phyloP scores from a whole-genome alignment of 2,113 vertebrate genomes.

The Ornithorhynchus anatinus region DNA sequence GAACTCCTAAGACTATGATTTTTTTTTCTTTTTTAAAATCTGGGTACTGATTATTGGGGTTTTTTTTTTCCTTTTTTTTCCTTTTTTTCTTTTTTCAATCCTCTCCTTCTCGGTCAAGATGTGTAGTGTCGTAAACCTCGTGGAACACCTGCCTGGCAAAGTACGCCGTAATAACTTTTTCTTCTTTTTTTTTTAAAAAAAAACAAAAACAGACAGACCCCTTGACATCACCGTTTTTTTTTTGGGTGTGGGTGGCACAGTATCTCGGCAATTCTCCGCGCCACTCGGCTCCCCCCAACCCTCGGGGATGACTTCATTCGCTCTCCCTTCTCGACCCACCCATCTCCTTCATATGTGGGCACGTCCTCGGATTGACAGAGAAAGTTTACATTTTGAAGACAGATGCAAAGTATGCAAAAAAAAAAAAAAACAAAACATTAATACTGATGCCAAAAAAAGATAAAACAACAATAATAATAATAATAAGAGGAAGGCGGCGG shows the following conservation, averaged over 20 bases:
- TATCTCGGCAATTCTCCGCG: slow-evolving; percentile 66
- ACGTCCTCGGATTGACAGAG: slow-evolving; percentile 82
- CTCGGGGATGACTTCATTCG: no score
- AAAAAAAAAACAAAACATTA: no score
- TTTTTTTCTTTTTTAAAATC: slow-evolving; percentile 72
- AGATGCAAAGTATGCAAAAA: slow-evolving; percentile 77
- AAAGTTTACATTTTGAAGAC: slow-evolving; percentile 85
- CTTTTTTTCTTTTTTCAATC: slow-evolving; percentile 66
- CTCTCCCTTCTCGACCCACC: slow-evolving; percentile 77
- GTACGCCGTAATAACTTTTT: slow-evolving; percentile 81
- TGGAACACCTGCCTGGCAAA: slow-evolving; percentile 83
- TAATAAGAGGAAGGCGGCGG: slow-evolving; percentile 74
- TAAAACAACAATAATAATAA: slow-evolving; percentile 45
- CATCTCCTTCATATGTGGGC: slow-evolving; percentile 88
- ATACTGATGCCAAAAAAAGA: slow-evolving; percentile 90
- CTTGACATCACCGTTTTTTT: slow-evolving; percentile 76
- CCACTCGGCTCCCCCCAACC: no score
- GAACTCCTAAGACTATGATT: slow-evolving; percentile 88
- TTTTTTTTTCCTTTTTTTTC: no score
- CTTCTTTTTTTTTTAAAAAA: slow-evolving; percentile 74
- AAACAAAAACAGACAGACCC: slow-evolving; percentile 71
- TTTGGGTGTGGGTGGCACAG: slow-evolving; percentile 77
- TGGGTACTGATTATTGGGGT: slow-evolving; percentile 87
- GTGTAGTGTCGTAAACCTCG: slow-evolving; percentile 91
- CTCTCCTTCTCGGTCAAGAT: slow-evolving; percentile 83